Conservation (phyloP, 2,113 vertebrate species). For the Gobius niger region DNA sequence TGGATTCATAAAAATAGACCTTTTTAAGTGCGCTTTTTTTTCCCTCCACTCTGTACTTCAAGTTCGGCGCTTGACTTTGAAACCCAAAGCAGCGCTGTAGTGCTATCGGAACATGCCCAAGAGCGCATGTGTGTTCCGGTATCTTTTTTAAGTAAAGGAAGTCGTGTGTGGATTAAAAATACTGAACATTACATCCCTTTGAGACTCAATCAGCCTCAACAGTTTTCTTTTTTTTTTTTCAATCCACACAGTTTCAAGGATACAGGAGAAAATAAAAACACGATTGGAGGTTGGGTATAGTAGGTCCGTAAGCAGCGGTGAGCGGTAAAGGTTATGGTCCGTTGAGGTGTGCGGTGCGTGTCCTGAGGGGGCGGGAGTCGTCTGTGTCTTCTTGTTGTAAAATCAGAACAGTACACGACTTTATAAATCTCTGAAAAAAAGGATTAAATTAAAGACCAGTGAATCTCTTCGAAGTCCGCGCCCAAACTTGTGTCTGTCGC, state of each 20-base stretch:
- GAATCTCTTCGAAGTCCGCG: conserved; percentile 85
- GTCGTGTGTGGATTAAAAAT: not conserved
- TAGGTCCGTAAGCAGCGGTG: conserved; percentile 37
- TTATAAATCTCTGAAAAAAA: conserved; percentile 20
- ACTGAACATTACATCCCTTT: conserved; percentile 38
- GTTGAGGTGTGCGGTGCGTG: conserved; percentile 18
- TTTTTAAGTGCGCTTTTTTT: conserved; percentile 12
- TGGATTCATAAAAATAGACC: conserved; percentile 27
- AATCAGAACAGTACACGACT: conserved; percentile 42
- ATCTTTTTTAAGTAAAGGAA: no score
- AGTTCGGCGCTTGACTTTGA: conserved; percentile 22
- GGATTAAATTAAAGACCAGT: conserved; percentile 78
- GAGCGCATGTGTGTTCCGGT: no score
- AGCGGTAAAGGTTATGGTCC: conserved; percentile 48
- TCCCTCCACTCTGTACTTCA: conserved; percentile 10
- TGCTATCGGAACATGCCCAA: conserved; percentile 9
- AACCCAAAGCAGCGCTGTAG: not conserved
- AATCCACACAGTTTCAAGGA: conserved; percentile 33
- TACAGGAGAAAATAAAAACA: conserved; percentile 29
- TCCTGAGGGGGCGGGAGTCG: conserved; percentile 48
- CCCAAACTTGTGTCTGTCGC: conserved; percentile 87
- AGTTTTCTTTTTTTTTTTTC: conserved; percentile 24
- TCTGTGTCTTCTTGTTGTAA: conserved; percentile 27
- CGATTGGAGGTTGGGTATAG: conserved; percentile 48
- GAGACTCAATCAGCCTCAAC: conserved; percentile 45